Conservation (phyloP, 2,113 vertebrate genomes). For the Alligator sinensis region DNA sequence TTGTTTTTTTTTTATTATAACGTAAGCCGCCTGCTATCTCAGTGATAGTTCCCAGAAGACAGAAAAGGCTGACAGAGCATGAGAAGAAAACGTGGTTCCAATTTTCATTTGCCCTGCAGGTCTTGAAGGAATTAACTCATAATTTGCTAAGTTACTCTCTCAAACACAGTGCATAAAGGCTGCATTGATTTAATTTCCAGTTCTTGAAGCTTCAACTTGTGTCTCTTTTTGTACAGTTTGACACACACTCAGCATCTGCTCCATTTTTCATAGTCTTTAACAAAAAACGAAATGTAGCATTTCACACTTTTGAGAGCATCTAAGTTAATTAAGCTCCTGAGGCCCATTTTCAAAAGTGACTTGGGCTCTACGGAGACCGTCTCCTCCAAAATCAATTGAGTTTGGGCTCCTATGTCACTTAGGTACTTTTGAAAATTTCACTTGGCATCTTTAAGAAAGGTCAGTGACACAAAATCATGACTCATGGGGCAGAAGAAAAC, state of each 20-base stretch:
- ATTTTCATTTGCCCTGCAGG: conserved; percentile 11
- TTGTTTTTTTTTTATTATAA: neutral
- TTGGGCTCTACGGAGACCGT: neutral
- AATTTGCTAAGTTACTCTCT: neutral
- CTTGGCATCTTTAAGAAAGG: neutral
- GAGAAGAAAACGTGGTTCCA: conserved; percentile 53
- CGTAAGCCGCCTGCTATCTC: conserved; percentile 12
- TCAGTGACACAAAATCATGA: neutral
- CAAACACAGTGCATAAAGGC: neutral
- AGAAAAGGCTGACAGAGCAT: conserved; percentile 8
- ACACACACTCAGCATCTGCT: neutral
- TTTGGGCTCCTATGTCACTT: neutral
- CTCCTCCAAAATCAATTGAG: neutral
- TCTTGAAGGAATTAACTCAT: conserved; percentile 13
- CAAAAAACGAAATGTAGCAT: fast-evolving
- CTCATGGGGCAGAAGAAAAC: neutral
- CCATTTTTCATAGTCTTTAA: neutral
- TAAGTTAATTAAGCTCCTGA: neutral
- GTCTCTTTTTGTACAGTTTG: neutral
- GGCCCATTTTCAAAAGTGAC: neutral
- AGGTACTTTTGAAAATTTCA: neutral
- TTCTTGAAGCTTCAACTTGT: neutral
- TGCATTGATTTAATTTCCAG: neutral
- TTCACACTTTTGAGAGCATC: neutral
- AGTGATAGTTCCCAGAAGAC: neutral